Conservation (phyloP, 2,797 vertebrate genomes). For the Fistularia tabacaria region DNA sequence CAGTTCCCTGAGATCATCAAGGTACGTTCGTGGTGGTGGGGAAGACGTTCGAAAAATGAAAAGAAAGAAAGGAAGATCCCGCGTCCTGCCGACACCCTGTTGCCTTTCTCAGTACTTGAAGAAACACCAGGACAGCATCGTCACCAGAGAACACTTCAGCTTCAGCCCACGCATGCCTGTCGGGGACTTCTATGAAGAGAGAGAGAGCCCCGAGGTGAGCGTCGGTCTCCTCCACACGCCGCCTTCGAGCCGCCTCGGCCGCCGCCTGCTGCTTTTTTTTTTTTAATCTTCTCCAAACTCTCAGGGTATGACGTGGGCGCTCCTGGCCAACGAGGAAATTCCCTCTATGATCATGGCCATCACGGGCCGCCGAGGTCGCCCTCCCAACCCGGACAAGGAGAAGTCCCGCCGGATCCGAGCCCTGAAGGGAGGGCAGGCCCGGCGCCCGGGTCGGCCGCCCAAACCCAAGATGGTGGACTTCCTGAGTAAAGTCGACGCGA, state of each 20-base stretch:
- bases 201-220: slow-evolving; percentile 85
- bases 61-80: too few species aligned
- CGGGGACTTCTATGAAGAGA: slow-evolving; percentile 94
- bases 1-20: slow-evolving; percentile 98
- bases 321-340: slow-evolving; percentile 88
- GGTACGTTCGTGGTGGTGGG: slow-evolving; percentile 58
- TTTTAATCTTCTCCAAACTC: background rate
- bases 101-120: slow-evolving; percentile 82
- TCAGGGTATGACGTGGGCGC: slow-evolving; percentile 87
- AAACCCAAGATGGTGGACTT: slow-evolving; percentile 86
- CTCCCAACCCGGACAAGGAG: slow-evolving; percentile 89
- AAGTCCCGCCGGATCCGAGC: slow-evolving; percentile 58
- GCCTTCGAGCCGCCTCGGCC: background rate
- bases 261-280: background rate
- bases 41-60: background rate
- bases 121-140: slow-evolving; percentile 81
- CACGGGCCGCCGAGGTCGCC: slow-evolving; percentile 91
- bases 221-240: too few species aligned
- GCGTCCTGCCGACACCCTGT: background rate
- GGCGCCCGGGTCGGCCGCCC: slow-evolving; percentile 89
- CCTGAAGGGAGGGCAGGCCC: slow-evolving; percentile 70
- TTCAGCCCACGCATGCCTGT: slow-evolving; percentile 98
- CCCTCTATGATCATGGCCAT: slow-evolving; percentile 96
- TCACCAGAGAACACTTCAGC: slow-evolving; percentile 94
- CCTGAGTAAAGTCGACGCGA: slow-evolving; percentile 87